A percentile compares a stretch with the other conserved stretches of the same genome.
Conservation (phyloP, 2,113 vertebrate species). For the Bubo scandiacus region DNA sequence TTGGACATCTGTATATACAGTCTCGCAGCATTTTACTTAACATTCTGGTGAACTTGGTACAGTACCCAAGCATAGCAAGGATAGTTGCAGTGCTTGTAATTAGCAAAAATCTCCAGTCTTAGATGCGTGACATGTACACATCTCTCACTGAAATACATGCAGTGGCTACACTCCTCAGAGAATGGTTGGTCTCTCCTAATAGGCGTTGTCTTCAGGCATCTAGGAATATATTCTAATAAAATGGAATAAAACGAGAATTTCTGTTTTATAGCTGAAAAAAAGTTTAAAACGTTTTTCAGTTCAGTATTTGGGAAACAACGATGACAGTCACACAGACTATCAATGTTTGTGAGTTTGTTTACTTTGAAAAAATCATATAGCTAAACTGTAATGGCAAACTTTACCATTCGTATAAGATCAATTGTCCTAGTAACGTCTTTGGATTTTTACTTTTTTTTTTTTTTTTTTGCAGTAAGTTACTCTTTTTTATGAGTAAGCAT, state of each 20-base stretch:
- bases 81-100: not conserved
- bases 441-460: not conserved
- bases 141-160: not conserved
- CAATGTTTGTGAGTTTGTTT: not conserved
- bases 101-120: not conserved
- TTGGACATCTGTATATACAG: not conserved
- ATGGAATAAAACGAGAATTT: not conserved
- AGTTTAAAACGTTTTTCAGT: not conserved
- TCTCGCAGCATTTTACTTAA: not conserved
- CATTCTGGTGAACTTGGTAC: not conserved
- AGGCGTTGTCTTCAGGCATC: not conserved
- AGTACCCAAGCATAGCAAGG: not conserved
- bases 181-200: not conserved
- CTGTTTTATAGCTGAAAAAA: not conserved
- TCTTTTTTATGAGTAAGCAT: not conserved
- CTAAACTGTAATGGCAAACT: not conserved
- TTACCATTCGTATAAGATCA: not conserved
- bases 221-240: not conserved
- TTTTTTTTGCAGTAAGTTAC: not conserved
- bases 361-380: not conserved
- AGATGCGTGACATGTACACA: accelerated
- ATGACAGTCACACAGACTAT: not conserved
- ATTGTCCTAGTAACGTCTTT: not conserved
- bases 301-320: not conserved
- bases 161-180: not conserved